Conservation (phyloP, 2,888 invertebrate genomes). For the Acleris literana region DNA sequence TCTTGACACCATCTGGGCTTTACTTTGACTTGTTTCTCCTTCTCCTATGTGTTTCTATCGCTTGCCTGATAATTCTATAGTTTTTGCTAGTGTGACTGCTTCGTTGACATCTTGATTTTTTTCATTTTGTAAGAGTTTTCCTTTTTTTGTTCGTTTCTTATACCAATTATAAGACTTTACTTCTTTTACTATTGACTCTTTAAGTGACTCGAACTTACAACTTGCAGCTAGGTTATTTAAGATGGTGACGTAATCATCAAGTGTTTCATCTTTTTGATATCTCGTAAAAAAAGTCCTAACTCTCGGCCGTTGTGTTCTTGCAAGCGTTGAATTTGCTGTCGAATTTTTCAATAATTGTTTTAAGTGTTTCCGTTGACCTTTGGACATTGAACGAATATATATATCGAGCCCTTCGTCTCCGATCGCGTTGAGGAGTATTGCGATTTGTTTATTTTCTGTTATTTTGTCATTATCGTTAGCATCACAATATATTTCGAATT, state of each 20-base stretch:
- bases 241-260: not conserved
- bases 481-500: conserved; percentile 14
- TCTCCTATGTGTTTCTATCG: too few relatives aligned
- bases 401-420: conserved; percentile 18
- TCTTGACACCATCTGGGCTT: too few relatives aligned
- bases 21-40: too few relatives aligned
- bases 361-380: conserved; percentile 6
- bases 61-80: too few relatives aligned
- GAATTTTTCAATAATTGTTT: conserved; percentile 2
- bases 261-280: not conserved
- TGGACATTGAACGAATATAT: conserved; percentile 3
- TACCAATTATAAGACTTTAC: too few relatives aligned
- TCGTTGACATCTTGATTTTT: too few relatives aligned
- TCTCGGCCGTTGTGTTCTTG: conserved; percentile 16
- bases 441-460: conserved; percentile 9
- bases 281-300: conserved; percentile 11
- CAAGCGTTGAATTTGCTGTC: conserved; percentile 17
- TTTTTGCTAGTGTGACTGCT: too few relatives aligned
- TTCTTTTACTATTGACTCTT: too few relatives aligned
- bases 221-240: not conserved
- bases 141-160: too few relatives aligned
- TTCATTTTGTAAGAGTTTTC: too few relatives aligned
- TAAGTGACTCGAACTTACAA: not conserved
- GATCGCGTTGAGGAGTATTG: conserved; percentile 24
- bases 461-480: conserved; percentile 22